Evolutionary conservation across 30 jellyfish, hydroid and myxozoan genomes (phyloP).

Genomic region (Sanderia malayensis): DNA sequence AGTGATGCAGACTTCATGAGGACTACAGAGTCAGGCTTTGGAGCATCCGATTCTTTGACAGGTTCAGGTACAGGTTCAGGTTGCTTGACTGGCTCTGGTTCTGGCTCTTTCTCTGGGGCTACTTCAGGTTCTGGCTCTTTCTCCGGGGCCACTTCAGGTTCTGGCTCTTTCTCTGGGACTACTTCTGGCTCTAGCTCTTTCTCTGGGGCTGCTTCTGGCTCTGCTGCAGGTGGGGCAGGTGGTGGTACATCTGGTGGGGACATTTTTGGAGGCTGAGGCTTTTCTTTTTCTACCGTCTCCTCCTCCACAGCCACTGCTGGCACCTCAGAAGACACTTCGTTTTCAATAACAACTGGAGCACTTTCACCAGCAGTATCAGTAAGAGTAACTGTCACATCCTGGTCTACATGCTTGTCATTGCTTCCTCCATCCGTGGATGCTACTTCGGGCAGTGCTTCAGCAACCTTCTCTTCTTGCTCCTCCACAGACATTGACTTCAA

Average conservation of each 20-base stretch:
- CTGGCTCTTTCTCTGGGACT: slow-evolving; percentile 9
- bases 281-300: slow-evolving; percentile 7
- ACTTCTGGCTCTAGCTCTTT: slow-evolving; percentile 4
- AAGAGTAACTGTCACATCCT: not conserved
- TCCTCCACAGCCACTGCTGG: slow-evolving; percentile 2
- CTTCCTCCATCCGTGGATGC: not conserved
- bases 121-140: not conserved
- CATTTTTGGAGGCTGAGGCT: slow-evolving; percentile 54
- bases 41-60: slow-evolving; percentile 23
- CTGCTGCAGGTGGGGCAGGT: slow-evolving; percentile 31
- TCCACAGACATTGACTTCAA: not conserved
- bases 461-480: not conserved
- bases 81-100: slow-evolving; percentile 16
- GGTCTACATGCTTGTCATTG: too few species aligned
- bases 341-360: not conserved
- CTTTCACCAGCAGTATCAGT: not conserved
- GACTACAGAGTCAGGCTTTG: slow-evolving; percentile 14
- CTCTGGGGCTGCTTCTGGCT: slow-evolving; percentile 8
- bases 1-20: slow-evolving; percentile 50
- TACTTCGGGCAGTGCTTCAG: not conserved
- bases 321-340: not conserved
- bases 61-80: slow-evolving; percentile 28
- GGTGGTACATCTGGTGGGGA: slow-evolving; percentile 56
- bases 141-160: not conserved
- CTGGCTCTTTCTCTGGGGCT: slow-evolving; percentile 8